These are phyloP conservation scores for Andrena hattorfiana DNA, from an alignment of 2,888 invertebrate species.

Conservation along the genomic window DNA sequence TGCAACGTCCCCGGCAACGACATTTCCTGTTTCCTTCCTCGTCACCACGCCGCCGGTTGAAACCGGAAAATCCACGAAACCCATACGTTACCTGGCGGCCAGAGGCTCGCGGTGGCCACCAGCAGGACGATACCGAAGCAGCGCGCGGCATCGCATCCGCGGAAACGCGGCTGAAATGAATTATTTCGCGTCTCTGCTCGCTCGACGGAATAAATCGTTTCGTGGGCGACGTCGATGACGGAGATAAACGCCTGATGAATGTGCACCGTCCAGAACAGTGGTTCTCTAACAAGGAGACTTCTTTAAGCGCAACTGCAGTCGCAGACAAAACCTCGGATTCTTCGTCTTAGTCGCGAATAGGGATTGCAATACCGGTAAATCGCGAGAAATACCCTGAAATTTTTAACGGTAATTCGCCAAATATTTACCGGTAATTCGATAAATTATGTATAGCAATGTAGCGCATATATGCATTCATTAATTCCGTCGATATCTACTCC, in stretches of 20 bases:
- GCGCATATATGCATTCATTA: too few relatives aligned
- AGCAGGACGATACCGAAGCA: slow-evolving; percentile 21
- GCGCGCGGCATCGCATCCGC: slow-evolving; percentile 33
- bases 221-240: slow-evolving; percentile 28
- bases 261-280: not conserved
- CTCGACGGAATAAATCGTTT: slow-evolving; percentile 24
- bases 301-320: not conserved
- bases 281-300: slow-evolving; percentile 8
- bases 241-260: slow-evolving; percentile 28
- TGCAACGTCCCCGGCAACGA: slow-evolving; percentile 62
- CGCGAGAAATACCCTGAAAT: too few relatives aligned
- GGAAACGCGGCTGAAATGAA: slow-evolving; percentile 51
- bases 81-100: slow-evolving; percentile 59
- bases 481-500: too few relatives aligned
- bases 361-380: too few relatives aligned
- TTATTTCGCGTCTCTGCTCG: slow-evolving; percentile 56
- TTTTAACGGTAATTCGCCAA: too few relatives aligned
- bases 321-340: too few relatives aligned
- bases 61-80: slow-evolving; percentile 77
- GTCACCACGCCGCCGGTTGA: slow-evolving; percentile 43
- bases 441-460: too few relatives aligned
- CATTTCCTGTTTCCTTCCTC: slow-evolving; percentile 74
- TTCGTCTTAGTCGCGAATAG: too few relatives aligned
- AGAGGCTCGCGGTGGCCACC: slow-evolving; percentile 27
- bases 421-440: too few relatives aligned